Evolutionary conservation across 2,888 invertebrate species (phyloP).

Genomic region (Norana najaformis): DNA sequence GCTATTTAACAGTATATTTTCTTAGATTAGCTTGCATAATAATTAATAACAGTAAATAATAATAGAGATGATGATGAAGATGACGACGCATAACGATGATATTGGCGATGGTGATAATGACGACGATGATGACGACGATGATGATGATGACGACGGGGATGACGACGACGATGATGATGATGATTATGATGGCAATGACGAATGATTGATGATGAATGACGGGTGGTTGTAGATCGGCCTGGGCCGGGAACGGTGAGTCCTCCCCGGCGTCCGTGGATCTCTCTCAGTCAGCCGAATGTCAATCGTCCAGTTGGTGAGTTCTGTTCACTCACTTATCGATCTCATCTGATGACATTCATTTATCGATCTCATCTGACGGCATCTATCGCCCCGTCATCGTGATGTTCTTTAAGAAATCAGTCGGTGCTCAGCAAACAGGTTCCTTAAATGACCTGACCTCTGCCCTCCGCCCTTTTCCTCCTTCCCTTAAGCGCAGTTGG

Average conservation of each 20-base stretch:
- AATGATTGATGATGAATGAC: slow-evolving; percentile 70
- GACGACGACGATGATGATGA: slow-evolving; percentile 32
- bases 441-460: too few species aligned
- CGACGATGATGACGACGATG: slow-evolving; percentile 33
- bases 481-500: neutral
- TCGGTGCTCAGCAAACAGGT: neutral
- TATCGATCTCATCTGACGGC: neutral
- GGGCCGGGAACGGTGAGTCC: slow-evolving; percentile 81
- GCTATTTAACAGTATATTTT: too few species aligned
- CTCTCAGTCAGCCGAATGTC: slow-evolving; percentile 83
- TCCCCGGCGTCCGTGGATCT: slow-evolving; percentile 93
- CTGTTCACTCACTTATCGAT: neutral
- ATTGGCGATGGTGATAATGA: slow-evolving; percentile 37
- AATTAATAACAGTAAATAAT: slow-evolving; percentile 29
- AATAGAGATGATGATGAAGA: slow-evolving; percentile 15
- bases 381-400: neutral
- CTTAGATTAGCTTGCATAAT: too few species aligned
- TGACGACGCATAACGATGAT: slow-evolving; percentile 18
- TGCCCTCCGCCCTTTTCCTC: neutral
- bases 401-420: neutral
- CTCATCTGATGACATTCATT: neutral
- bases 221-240: slow-evolving; percentile 98
- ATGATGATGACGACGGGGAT: slow-evolving; percentile 16
- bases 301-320: slow-evolving; percentile 87
- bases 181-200: slow-evolving; percentile 30